Percentiles rank a stretch among this genome's conserved stretches.
phyloP scores from a whole-genome alignment of 2,797 vertebrate species.

The Urocyon cinereoargenteus region DNA sequence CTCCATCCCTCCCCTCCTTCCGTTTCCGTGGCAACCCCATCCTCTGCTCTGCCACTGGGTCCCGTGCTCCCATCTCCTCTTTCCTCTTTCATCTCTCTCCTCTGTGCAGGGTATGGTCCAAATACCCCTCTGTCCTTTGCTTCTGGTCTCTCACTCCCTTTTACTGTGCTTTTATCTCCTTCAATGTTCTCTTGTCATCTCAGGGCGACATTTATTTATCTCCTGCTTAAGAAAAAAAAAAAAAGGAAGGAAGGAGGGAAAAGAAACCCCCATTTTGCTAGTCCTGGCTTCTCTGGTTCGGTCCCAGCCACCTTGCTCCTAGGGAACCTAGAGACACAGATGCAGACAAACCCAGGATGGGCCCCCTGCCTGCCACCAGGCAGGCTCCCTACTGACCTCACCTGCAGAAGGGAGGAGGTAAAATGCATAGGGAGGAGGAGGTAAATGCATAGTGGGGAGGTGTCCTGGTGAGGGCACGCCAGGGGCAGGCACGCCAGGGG shows the following conservation, averaged over 20 bases:
- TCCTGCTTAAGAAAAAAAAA: constrained; percentile 65
- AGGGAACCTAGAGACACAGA: neutral
- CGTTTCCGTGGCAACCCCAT: constrained; percentile 90
- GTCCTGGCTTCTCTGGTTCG: rapidly evolving
- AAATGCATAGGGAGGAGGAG: neutral
- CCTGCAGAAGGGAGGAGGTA: neutral
- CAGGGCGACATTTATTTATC: constrained; percentile 80
- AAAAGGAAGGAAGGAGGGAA: neutral
- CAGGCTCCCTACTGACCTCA: neutral
- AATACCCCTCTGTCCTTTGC: constrained; percentile 73
- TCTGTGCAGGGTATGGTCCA: constrained; percentile 55
- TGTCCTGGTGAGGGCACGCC: neutral
- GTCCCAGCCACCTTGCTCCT: rapidly evolving
- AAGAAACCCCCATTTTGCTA: constrained; percentile 62
- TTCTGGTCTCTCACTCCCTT: constrained; percentile 82
- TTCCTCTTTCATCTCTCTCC: constrained; percentile 82
- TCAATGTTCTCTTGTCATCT: constrained; percentile 76
- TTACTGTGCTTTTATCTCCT: constrained; percentile 79
- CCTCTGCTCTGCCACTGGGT: constrained; percentile 83
- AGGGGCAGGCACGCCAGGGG: neutral
- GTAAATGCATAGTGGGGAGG: neutral
- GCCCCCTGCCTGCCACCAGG: neutral
- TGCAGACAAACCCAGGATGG: neutral
- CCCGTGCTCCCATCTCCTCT: constrained; percentile 83
- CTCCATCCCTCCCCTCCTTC: constrained; percentile 82